Conservation (phyloP, 2,113 vertebrate species). For the Albula goreensis region DNA sequence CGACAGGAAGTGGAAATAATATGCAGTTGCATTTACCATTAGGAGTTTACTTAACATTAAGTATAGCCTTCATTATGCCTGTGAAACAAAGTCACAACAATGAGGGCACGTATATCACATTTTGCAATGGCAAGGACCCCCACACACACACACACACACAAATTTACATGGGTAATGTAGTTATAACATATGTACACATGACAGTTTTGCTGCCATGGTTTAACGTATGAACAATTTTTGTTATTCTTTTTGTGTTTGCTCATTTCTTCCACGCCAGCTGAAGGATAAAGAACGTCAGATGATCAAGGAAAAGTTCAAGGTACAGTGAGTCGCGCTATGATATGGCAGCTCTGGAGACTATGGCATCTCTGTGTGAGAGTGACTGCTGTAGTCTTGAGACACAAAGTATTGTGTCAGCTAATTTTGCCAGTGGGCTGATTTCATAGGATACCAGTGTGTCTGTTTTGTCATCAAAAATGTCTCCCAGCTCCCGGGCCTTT, state of each 20-base stretch:
- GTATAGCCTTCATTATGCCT: background rate
- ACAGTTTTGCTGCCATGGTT: background rate
- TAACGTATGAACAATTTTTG: background rate
- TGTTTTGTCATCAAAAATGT: too few relatives aligned
- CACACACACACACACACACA: too few relatives aligned
- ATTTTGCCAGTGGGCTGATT: too few relatives aligned
- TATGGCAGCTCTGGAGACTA: too few relatives aligned
- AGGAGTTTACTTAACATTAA: too few relatives aligned
- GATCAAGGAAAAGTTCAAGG: slow-evolving; percentile 98
- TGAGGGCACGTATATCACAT: background rate
- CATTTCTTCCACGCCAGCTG: slow-evolving; percentile 70
- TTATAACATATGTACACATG: background rate
- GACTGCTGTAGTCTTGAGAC: too few relatives aligned
- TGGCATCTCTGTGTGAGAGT: too few relatives aligned
- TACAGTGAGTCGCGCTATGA: slow-evolving; percentile 39
- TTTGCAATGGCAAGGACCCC: background rate
- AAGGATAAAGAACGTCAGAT: slow-evolving; percentile 95
- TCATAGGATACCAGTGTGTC: too few relatives aligned
- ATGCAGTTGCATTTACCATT: too few relatives aligned
- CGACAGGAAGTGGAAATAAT: background rate
- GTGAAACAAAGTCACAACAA: background rate
- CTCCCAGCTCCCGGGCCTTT: too few relatives aligned
- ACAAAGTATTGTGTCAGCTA: too few relatives aligned
- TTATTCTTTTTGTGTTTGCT: slow-evolving; percentile 20
- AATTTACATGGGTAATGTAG: too few relatives aligned